Percentiles rank a stretch among this genome's conserved stretches.
Evolutionary conservation across 1,140 invertebrate species (phyloP).

Genomic region (Cydia fagiglandana): DNA sequence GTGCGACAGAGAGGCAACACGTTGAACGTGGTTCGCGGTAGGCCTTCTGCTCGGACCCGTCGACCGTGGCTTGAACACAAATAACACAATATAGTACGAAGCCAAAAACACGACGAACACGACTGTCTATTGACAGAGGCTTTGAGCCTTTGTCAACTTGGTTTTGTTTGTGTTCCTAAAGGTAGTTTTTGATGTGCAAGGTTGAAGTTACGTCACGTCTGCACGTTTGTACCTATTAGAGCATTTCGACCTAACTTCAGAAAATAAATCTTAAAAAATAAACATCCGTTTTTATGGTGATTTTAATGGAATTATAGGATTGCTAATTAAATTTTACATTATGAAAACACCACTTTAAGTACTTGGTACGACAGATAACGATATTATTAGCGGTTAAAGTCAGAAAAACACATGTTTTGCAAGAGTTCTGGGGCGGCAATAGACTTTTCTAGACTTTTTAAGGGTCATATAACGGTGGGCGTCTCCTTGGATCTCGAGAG

Average conservation of each 20-base stretch:
- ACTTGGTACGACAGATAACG: too few relatives aligned
- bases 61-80: neutral
- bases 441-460: neutral
- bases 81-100: neutral
- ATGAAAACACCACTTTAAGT: too few relatives aligned
- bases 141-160: neutral
- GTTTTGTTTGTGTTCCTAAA: neutral
- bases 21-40: too few relatives aligned
- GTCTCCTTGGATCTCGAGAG: too few relatives aligned
- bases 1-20: too few relatives aligned
- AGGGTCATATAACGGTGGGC: neutral
- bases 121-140: constrained; percentile 7
- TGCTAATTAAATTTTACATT: too few relatives aligned
- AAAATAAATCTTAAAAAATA: too few relatives aligned
- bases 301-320: too few relatives aligned
- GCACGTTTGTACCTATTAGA: neutral
- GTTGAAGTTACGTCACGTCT: neutral
- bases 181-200: neutral
- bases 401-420: neutral
- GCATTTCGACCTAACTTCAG: too few relatives aligned
- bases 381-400: too few relatives aligned
- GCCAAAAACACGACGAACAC: neutral
- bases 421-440: neutral
- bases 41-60: neutral
- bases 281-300: too few relatives aligned